Conservation (phyloP, 2,888 invertebrate species). For the Pardosa pseudoannulata region DNA sequence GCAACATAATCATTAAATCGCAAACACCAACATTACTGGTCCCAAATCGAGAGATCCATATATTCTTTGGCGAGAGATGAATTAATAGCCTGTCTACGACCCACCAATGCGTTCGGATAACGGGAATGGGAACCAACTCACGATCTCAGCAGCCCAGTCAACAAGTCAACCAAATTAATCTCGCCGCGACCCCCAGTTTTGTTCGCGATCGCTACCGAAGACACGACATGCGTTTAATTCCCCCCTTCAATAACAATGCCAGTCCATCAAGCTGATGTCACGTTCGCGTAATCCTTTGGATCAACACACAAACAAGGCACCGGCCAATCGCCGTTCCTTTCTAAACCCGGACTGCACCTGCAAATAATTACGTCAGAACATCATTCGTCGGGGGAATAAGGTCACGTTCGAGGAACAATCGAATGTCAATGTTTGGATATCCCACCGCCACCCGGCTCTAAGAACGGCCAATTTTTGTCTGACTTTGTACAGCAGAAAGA, state of each 20-base stretch:
- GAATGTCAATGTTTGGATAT: conserved; percentile 12
- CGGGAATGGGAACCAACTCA: too few species aligned
- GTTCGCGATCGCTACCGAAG: background rate
- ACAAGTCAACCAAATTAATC: too few species aligned
- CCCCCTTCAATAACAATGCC: conserved; percentile 15
- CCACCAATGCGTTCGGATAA: too few species aligned
- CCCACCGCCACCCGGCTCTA: background rate
- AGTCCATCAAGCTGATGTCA: conserved; percentile 18
- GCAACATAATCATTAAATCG: too few species aligned
- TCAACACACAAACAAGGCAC: background rate
- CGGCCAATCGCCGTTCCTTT: background rate
- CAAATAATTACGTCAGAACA: conserved; percentile 26
- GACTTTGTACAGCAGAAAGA: too few species aligned
- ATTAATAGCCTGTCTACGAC: too few species aligned
- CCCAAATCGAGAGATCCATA: too few species aligned
- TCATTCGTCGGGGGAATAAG: conserved; percentile 15
- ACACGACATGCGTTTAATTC: conserved; percentile 27
- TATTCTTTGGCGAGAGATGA: too few species aligned
- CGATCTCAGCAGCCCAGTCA: too few species aligned
- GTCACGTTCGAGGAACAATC: conserved; percentile 42
- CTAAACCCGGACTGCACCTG: conserved; percentile 34
- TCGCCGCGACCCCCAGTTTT: too few species aligned
- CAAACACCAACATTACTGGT: too few species aligned
- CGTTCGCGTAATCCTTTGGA: background rate
- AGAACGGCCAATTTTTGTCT: too few species aligned